These are phyloP conservation scores for Amblyornis subalaris DNA, from an alignment of 2,113 vertebrate species.

Conservation along the genomic window DNA sequence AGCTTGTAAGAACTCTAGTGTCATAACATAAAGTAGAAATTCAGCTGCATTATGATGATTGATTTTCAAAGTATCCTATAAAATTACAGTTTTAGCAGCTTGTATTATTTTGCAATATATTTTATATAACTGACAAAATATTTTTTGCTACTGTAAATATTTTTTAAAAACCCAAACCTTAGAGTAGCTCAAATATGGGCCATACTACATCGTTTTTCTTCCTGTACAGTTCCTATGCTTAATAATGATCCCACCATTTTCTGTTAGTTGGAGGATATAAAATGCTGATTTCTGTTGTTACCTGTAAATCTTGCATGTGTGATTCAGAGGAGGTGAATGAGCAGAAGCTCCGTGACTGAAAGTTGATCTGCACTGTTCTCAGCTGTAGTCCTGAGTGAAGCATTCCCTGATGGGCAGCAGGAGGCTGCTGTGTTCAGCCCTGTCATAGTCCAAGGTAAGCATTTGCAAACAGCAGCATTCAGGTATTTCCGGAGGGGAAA, in stretches of 20 bases:
- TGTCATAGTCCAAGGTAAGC: accelerated
- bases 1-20: background rate
- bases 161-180: background rate
- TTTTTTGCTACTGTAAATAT: background rate
- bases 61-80: background rate
- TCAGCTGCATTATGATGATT: background rate
- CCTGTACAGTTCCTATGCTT: background rate
- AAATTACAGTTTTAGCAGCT: background rate
- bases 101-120: background rate
- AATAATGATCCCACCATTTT: background rate
- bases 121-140: background rate
- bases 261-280: background rate
- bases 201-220: background rate
- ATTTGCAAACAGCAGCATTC: background rate
- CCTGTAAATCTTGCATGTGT: background rate
- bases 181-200: background rate
- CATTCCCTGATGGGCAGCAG: background rate
- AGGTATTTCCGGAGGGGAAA: background rate
- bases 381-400: background rate
- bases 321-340: background rate
- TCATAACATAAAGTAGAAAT: background rate
- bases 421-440: background rate
- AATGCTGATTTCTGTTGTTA: background rate
- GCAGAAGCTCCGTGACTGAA: background rate
- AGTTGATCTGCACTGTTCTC: background rate